These are phyloP conservation scores for Homalodisca vitripennis DNA, from an alignment of 1,140 invertebrate genomes.

Conservation along the genomic window DNA sequence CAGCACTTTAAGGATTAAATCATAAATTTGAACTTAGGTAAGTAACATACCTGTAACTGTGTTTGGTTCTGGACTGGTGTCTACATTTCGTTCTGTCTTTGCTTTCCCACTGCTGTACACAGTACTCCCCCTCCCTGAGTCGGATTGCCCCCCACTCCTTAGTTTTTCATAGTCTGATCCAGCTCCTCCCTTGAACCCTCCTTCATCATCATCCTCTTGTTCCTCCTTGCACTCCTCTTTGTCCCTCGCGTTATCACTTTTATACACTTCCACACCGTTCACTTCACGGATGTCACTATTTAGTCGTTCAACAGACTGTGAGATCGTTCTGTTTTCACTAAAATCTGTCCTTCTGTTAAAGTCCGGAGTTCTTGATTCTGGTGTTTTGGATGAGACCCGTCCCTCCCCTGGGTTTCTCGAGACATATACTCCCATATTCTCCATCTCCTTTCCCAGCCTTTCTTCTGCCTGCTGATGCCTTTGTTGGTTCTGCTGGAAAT, in stretches of 20 bases:
- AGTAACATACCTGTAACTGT: slow-evolving; percentile 33
- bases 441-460: slow-evolving; percentile 12
- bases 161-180: slow-evolving; percentile 69
- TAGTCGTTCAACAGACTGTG: slow-evolving; percentile 4
- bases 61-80: slow-evolving; percentile 38
- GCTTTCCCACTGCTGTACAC: slow-evolving; percentile 66
- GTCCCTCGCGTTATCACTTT: slow-evolving; percentile 4
- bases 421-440: slow-evolving; percentile 30
- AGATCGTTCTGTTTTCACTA: background rate
- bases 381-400: background rate
- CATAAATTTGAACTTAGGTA: too few species aligned
- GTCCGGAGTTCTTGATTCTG: slow-evolving; percentile 23
- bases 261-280: background rate
- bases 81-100: slow-evolving; percentile 36
- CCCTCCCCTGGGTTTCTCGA: slow-evolving; percentile 17
- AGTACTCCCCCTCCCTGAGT: slow-evolving; percentile 72
- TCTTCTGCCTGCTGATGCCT: slow-evolving; percentile 1
- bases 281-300: slow-evolving; percentile 14
- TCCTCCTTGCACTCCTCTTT: slow-evolving; percentile 23
- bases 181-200: slow-evolving; percentile 33
- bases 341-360: slow-evolving; percentile 26
- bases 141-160: slow-evolving; percentile 50
- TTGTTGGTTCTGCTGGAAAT: slow-evolving; percentile 10
- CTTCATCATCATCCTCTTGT: slow-evolving; percentile 34
- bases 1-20: too few species aligned